Base-by-base conservation (phyloP, 2,113 vertebrate species). In the Myxocyprinus asiaticus region DNA sequence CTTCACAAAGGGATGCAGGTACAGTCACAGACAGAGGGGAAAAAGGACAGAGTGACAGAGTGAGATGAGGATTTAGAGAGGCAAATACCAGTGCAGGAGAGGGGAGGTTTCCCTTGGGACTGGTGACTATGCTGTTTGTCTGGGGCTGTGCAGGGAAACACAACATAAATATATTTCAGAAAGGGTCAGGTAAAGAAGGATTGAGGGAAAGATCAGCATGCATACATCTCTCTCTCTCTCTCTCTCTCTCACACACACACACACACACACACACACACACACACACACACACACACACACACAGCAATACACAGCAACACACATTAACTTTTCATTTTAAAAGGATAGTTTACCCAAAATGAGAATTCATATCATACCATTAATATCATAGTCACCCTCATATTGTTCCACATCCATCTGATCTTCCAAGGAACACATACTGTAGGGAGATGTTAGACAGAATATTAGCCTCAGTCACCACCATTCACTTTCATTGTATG, bases 11-110 rank as follows among this genome's bases (percentile, higher is more conserved):
- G 53, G 22, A 48, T 4, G n/a, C 43, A 66, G 9, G 72, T 59
- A 87, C 59, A 22, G 65, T 76, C 75, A 89, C 2, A 11, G 42
- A 33, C 55, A 65, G 47, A 76, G 22, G 47, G 17, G 51, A 6
- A 22, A 62, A 78, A 14, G 65, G 44, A 61, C 14, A 6, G 51
- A 78, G 55, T 7, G 51, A 76, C 22, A 69, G 69, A 81, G 72
- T 33, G 79, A 81, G 42, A 77, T 72, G 65, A 74, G 59, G 76
- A 67, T 81, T 58, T 74, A 71, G 85, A 87, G 78, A 89, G 90
- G 85, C 92, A 93, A 94, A 91, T 98, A 98, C 96, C 96, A 98
- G 94, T 88, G 95, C 94, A 3, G 96, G 95, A 78, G 96, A 95
- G 51, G 96, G 95, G 86, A 95, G 89, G 43, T 95, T 95, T 91